phyloP scores from a whole-genome alignment of 2,113 vertebrate species.

The Dendrocopos noguchii region DNA sequence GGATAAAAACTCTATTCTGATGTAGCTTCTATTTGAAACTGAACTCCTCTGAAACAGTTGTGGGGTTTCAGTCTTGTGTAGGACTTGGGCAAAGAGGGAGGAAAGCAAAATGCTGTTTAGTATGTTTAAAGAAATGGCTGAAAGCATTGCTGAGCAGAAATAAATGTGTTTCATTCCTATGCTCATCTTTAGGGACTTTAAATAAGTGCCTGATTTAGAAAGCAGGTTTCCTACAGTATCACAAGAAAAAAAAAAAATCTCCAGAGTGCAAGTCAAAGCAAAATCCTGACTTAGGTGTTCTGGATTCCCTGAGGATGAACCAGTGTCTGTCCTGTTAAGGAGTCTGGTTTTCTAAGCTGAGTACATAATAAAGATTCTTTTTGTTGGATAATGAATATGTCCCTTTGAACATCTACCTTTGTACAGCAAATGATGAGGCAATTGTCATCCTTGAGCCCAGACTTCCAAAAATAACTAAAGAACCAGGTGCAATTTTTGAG shows the following conservation, averaged over 20 bases:
- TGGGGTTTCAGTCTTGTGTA: not conserved
- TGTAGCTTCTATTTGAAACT: not conserved
- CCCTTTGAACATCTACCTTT: not conserved
- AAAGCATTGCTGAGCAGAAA: not conserved
- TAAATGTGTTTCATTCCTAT: not conserved
- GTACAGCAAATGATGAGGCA: not conserved
- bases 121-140: not conserved
- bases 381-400: not conserved
- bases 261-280: not conserved
- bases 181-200: not conserved
- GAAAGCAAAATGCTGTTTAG: not conserved
- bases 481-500: not conserved
- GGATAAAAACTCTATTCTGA: not conserved
- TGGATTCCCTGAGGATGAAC: not conserved
- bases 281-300: not conserved
- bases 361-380: not conserved
- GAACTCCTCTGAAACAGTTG: not conserved
- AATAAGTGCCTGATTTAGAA: not conserved
- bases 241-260: not conserved
- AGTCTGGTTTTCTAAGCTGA: not conserved
- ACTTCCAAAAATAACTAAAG: not conserved
- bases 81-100: not conserved
- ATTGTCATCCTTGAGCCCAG: not conserved
- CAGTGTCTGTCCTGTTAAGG: not conserved
- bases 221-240: not conserved